Percentiles rank a stretch among this genome's conserved stretches.
These are phyloP conservation scores for Xylota segnis DNA, from an alignment of 2,888 invertebrate genomes.

Conservation along the genomic window DNA sequence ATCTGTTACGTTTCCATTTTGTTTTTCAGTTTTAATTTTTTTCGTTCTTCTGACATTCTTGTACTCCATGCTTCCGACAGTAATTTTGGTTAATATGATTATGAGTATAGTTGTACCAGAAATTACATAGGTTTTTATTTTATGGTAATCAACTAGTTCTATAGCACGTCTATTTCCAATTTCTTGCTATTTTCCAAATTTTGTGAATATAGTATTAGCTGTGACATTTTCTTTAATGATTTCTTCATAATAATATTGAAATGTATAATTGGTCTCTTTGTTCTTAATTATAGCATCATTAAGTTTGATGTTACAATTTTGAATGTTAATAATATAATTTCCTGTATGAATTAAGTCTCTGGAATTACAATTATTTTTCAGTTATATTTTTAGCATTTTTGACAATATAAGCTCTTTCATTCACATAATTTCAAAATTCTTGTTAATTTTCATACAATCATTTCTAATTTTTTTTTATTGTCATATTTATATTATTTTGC, in stretches of 20 bases:
- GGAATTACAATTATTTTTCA: too few species aligned
- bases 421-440: too few species aligned
- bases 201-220: slow-evolving; percentile 19
- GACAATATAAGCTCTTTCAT: too few species aligned
- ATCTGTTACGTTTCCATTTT: neutral
- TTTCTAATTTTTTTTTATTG: slow-evolving; percentile 28
- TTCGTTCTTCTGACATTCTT: slow-evolving; percentile 25
- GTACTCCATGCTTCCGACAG: slow-evolving; percentile 2
- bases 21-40: slow-evolving; percentile 24
- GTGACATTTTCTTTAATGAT: slow-evolving; percentile 18
- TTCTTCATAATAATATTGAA: slow-evolving; percentile 23
- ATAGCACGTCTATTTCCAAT: slow-evolving; percentile 15
- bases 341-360: slow-evolving; percentile 34
- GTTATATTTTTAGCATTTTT: too few species aligned
- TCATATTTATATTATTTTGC: slow-evolving; percentile 38
- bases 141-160: slow-evolving; percentile 29
- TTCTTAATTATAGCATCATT: slow-evolving; percentile 22
- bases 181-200: slow-evolving; percentile 13
- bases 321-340: slow-evolving; percentile 44
- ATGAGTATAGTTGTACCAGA: slow-evolving; percentile 28
- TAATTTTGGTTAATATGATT: neutral
- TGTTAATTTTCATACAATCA: slow-evolving; percentile 53
- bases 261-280: slow-evolving; percentile 9
- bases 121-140: slow-evolving; percentile 43
- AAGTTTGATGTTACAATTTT: slow-evolving; percentile 33